Conservation (phyloP, 1,140 invertebrate species). For the Archivesica marissinica region DNA sequence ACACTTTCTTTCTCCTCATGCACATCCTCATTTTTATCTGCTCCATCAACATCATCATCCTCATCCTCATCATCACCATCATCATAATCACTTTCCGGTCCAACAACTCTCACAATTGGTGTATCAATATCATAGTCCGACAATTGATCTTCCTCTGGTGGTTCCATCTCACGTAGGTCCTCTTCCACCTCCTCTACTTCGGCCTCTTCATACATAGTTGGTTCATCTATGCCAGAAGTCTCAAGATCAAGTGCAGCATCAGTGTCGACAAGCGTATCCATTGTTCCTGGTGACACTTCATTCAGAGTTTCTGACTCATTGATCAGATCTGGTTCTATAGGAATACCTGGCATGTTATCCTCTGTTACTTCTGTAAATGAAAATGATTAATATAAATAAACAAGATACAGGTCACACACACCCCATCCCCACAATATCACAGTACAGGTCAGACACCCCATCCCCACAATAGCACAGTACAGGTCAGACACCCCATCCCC, state of each 20-base stretch:
- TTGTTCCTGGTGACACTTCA: conserved; percentile 31
- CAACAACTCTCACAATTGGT: conserved; percentile 20
- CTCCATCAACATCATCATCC: background rate
- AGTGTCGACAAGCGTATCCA: conserved; percentile 14
- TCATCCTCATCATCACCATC: conserved; percentile 7
- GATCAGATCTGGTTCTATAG: conserved; percentile 38
- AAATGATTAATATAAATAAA: too few species aligned
- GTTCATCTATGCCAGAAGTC: background rate
- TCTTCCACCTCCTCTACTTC: conserved; percentile 39
- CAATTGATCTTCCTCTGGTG: conserved; percentile 56
- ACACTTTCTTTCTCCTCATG: conserved; percentile 26
- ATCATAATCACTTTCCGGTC: background rate
- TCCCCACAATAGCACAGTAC: too few species aligned
- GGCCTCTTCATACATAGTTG: conserved; percentile 22
- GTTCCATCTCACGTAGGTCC: conserved; percentile 49
- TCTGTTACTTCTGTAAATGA: conserved; percentile 25
- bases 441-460: too few species aligned
- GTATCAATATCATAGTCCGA: conserved; percentile 33
- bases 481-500: too few species aligned
- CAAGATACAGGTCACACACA: too few species aligned
- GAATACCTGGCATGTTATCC: conserved; percentile 41
- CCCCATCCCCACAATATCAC: too few species aligned
- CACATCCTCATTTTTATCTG: background rate
- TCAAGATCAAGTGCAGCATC: conserved; percentile 17
- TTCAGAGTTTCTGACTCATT: conserved; percentile 26